Conservation (phyloP, 2,888 invertebrate genomes). For the Hydrotaea diabolus region DNA sequence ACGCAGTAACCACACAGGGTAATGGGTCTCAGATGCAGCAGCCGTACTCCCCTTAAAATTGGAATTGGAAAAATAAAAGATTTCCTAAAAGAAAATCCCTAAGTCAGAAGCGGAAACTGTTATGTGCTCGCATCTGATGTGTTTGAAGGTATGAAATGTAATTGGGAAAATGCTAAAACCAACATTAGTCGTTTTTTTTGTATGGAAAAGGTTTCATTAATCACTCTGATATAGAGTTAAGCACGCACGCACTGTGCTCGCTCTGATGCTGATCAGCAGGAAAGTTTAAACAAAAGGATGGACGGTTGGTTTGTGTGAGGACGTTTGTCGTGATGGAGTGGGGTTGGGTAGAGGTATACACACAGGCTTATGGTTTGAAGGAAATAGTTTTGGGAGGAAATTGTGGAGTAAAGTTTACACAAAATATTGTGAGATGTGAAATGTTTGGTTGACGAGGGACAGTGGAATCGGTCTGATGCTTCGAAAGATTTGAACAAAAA, state of each 20-base stretch:
- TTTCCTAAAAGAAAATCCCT: not conserved
- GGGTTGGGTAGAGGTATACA: not conserved
- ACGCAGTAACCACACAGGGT: not conserved
- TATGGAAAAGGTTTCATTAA: constrained; percentile 58
- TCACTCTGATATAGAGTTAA: constrained; percentile 48
- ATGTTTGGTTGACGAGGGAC: not conserved
- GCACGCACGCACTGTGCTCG: constrained; percentile 46
- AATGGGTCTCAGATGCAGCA: constrained; percentile 46
- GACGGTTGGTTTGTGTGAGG: not conserved
- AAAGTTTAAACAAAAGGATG: constrained; percentile 12
- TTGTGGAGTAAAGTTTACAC: not conserved
- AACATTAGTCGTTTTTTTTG: constrained; percentile 31
- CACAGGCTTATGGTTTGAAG: not conserved
- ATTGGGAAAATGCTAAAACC: constrained; percentile 29
- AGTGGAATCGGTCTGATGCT: not conserved
- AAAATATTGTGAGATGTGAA: not conserved
- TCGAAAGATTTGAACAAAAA: not conserved
- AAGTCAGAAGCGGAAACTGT: not conserved
- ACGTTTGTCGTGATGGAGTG: not conserved
- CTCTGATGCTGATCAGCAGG: not conserved
- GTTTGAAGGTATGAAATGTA: constrained; percentile 11
- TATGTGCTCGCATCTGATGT: constrained; percentile 26
- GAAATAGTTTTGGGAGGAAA: not conserved
- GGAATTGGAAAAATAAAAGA: not conserved
- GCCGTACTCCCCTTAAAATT: not conserved